Evolutionary conservation across 2,797 vertebrate genomes (phyloP).

Genomic region (Silurus aristotelis): DNA sequence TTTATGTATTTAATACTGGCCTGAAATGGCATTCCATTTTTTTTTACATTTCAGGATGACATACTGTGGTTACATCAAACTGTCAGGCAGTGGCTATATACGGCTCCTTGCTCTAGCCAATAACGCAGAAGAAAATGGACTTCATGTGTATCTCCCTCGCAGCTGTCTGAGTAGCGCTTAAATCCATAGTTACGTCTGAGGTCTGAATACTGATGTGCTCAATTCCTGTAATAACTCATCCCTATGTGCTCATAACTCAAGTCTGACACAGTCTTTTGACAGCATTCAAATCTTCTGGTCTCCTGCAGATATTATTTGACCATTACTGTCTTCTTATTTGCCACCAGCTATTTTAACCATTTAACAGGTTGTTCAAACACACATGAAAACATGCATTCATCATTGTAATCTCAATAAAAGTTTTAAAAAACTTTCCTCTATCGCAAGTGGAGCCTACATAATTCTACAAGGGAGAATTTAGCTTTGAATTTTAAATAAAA

Average conservation of each 20-base stretch:
- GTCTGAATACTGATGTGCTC: conserved; percentile 1
- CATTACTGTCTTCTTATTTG: neutral
- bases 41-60: neutral
- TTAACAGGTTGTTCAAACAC: neutral
- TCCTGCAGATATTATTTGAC: neutral
- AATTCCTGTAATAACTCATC: neutral
- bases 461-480: no score
- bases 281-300: neutral
- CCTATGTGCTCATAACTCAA: neutral
- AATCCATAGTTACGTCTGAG: neutral
- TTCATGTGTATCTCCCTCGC: neutral
- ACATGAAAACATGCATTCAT: neutral
- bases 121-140: conserved; percentile 5
- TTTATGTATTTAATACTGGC: neutral
- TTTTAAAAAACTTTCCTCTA: no score
- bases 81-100: conserved; percentile 6
- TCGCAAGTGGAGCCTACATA: no score
- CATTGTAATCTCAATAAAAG: neutral
- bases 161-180: neutral
- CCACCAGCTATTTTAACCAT: neutral
- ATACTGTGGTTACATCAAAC: conserved; percentile 12
- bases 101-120: neutral
- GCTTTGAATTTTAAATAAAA: no score
- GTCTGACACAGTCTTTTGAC: neutral
- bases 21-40: neutral